Conservation (phyloP, 2,797 vertebrate genomes). For the Acipenser ruthenus region DNA sequence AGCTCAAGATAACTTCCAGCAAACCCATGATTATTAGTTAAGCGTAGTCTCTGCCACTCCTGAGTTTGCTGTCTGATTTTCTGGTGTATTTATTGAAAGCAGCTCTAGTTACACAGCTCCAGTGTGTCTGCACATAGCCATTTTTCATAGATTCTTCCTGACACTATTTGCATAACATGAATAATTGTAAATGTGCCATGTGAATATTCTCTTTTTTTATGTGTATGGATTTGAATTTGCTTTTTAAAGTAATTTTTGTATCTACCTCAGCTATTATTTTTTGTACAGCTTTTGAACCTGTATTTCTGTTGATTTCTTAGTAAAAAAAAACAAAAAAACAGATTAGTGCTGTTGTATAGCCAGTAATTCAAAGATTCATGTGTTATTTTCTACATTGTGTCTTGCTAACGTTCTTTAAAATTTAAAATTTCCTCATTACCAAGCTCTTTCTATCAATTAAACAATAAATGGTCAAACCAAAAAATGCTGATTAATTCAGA, state of each 20-base stretch:
- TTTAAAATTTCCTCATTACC: conserved; percentile 3
- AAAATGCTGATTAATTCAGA: no score
- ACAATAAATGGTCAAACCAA: conserved; percentile 2
- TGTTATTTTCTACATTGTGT: conserved; percentile 13
- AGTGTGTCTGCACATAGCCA: background rate
- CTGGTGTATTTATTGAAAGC: background rate
- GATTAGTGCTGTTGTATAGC: conserved; percentile 6
- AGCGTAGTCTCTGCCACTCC: background rate
- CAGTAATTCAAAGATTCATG: conserved; percentile 4
- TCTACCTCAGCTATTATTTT: conserved; percentile 21
- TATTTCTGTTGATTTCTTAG: conserved; percentile 1
- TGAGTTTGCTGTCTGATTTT: background rate
- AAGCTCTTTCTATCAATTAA: conserved; percentile 10
- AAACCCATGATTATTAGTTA: background rate
- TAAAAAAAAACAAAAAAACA: conserved; percentile 8
- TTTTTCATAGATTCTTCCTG: background rate
- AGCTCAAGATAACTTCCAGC: background rate
- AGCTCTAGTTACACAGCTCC: background rate
- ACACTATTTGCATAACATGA: background rate
- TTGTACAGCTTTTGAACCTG: conserved; percentile 8
- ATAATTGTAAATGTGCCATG: conserved; percentile 9
- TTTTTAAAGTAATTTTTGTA: conserved; percentile 10
- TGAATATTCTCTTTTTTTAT: conserved; percentile 3
- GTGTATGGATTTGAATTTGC: conserved; percentile 8
- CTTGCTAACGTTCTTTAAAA: conserved; percentile 11